These are phyloP conservation scores for Campoplex capitator DNA, from an alignment of 2,888 invertebrate genomes.

Conservation along the genomic window DNA sequence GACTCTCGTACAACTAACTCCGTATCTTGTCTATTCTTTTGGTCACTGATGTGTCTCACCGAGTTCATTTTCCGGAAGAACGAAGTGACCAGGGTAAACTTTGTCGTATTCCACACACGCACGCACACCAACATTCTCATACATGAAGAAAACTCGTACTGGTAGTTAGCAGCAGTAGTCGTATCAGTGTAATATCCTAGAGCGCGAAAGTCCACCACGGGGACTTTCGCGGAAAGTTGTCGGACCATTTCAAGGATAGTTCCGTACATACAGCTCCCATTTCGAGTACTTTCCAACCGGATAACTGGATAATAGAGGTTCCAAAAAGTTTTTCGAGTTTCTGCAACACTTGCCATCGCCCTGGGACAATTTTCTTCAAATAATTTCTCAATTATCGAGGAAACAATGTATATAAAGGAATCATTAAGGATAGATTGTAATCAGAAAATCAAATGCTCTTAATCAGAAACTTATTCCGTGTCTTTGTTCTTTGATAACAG, in stretches of 20 bases:
- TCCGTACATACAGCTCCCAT: conserved; percentile 51
- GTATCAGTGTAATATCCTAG: conserved; percentile 27
- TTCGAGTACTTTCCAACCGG: conserved; percentile 50
- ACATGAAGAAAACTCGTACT: neutral
- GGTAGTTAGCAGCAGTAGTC: conserved; percentile 3
- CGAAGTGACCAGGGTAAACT: conserved; percentile 55
- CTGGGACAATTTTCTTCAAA: neutral
- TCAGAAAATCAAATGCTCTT: neutral
- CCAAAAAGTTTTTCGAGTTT: conserved; percentile 27
- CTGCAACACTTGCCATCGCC: conserved; percentile 21
- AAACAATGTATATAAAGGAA: neutral
- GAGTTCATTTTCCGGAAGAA: conserved; percentile 58
- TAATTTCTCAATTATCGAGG: conserved; percentile 27
- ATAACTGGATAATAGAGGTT: conserved; percentile 55
- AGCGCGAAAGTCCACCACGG: conserved; percentile 28
- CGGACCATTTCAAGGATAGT: conserved; percentile 39
- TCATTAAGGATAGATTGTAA: neutral
- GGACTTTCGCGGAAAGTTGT: conserved; percentile 36
- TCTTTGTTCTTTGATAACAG: no score
- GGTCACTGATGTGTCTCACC: conserved; percentile 9
- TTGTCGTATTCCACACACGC: conserved; percentile 26
- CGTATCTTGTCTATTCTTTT: conserved; percentile 3
- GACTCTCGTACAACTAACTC: conserved; percentile 11
- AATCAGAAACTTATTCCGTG: neutral
- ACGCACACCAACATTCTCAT: neutral